A percentile compares a stretch with the other conserved stretches of the same genome.
Evolutionary conservation across 2,113 vertebrate genomes (phyloP).

Genomic region (Eonycteris spelaea): DNA sequence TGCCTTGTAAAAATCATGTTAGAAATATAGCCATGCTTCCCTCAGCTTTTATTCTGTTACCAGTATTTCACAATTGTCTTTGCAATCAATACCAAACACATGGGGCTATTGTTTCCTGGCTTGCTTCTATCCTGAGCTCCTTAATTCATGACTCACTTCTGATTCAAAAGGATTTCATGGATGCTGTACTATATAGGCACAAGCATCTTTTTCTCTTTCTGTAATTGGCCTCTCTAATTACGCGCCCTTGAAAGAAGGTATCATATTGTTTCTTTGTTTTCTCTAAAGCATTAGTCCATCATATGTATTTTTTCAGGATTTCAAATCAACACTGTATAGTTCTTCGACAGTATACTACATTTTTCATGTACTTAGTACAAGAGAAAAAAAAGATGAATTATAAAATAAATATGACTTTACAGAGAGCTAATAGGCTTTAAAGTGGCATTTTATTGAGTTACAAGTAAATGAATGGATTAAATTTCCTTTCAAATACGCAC

Average conservation of each 20-base stretch:
- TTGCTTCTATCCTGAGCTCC: not conserved
- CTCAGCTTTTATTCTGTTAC: constrained; percentile 23
- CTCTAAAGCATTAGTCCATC: not conserved
- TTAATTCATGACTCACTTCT: not conserved
- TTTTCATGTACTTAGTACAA: not conserved
- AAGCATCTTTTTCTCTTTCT: not conserved
- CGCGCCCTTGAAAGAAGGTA: not conserved
- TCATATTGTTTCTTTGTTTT: not conserved
- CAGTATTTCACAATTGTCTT: constrained; percentile 16
- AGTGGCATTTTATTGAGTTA: constrained; percentile 17
- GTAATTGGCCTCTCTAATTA: constrained; percentile 39
- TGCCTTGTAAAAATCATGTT: constrained; percentile 51
- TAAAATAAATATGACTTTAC: constrained; percentile 4
- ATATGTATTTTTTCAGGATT: not conserved
- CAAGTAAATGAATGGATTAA: constrained; percentile 42
- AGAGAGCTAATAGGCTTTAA: constrained; percentile 32
- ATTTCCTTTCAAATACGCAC: constrained; percentile 46
- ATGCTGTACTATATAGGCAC: not conserved
- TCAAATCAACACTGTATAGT: not conserved
- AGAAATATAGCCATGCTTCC: not conserved
- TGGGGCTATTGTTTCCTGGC: constrained; percentile 13
- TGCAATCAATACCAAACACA: constrained; percentile 10
- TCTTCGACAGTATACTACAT: not conserved
- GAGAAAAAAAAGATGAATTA: not conserved
- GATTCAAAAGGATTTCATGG: constrained; percentile 6